Percentiles rank a stretch among this genome's conserved stretches.
Evolutionary conservation across 2,797 vertebrate genomes (phyloP).

Genomic region (Tenualosa thibaudeaui): DNA sequence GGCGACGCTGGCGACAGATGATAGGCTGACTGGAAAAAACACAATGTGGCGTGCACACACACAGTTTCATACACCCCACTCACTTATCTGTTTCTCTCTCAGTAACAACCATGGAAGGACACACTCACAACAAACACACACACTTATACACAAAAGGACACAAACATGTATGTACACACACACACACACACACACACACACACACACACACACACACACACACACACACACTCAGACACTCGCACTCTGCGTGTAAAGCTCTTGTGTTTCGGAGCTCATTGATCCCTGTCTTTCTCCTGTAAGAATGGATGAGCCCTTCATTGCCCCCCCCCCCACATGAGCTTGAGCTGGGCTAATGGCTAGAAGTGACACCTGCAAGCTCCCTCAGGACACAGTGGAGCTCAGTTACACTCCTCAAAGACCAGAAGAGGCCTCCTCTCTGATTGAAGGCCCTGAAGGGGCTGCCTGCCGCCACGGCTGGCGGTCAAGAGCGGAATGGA

Average conservation of each 20-base stretch:
- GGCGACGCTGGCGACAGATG: not conserved
- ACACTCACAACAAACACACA: not conserved
- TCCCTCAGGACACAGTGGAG: constrained; percentile 37
- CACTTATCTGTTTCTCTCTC: not conserved
- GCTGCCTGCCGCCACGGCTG: not conserved
- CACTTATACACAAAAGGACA: constrained; percentile 12
- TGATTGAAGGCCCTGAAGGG: not conserved
- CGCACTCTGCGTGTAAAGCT: not conserved
- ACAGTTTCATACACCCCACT: not conserved
- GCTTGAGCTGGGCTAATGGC: constrained; percentile 39
- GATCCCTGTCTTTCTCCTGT: constrained; percentile 37
- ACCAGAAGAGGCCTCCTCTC: constrained; percentile 31
- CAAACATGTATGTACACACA: not conserved
- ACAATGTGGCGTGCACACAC: not conserved
- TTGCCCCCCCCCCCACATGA: not conserved
- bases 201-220: not conserved
- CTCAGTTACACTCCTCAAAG: constrained; percentile 41
- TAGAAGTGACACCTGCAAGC: constrained; percentile 55
- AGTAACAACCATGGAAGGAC: not conserved
- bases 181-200: not conserved
- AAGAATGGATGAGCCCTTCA: constrained; percentile 9
- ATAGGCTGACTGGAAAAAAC: not conserved
- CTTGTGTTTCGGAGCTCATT: constrained; percentile 46
- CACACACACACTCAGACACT: not conserved
- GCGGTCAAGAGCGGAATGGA: not conserved